Evolutionary conservation across 2,888 invertebrate genomes (phyloP).

Genomic region (Sipunculus nudus): DNA sequence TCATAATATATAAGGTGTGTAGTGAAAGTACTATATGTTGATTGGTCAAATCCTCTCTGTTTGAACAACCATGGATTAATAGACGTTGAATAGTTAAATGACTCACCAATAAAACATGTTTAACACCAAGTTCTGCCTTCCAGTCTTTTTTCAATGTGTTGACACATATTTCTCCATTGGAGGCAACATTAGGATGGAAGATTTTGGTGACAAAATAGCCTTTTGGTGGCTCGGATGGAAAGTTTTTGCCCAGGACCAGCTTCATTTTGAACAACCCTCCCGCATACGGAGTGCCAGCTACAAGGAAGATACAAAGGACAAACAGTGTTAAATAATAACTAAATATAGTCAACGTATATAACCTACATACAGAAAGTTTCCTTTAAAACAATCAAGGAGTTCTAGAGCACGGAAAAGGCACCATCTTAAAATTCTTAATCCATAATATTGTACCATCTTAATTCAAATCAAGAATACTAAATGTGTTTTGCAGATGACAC

Average conservation of each 20-base stretch:
- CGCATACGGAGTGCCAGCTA: slow-evolving; percentile 90
- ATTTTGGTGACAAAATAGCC: slow-evolving; percentile 92
- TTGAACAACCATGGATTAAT: no score
- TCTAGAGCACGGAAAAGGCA: no score
- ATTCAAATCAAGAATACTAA: no score
- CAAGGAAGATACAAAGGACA: slow-evolving; percentile 27
- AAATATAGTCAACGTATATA: not conserved
- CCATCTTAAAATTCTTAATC: no score
- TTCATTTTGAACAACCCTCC: slow-evolving; percentile 90
- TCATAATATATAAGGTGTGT: no score
- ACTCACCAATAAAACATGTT: slow-evolving; percentile 87
- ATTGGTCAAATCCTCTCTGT: no score
- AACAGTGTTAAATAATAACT: not conserved
- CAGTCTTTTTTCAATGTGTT: slow-evolving; percentile 96
- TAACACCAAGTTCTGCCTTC: slow-evolving; percentile 94
- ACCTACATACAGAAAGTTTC: no score
- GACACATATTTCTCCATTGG: slow-evolving; percentile 94
- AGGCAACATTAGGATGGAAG: slow-evolving; percentile 95
- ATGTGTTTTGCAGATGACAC: no score
- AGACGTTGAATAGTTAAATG: no score
- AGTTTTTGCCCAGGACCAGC: slow-evolving; percentile 89
- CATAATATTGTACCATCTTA: no score
- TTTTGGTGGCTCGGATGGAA: slow-evolving; percentile 90
- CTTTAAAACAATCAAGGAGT: no score
- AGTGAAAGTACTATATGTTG: no score